These are phyloP conservation scores for Leptinotarsa rubiginosa DNA, from an alignment of 2,888 invertebrate genomes.

Conservation along the genomic window DNA sequence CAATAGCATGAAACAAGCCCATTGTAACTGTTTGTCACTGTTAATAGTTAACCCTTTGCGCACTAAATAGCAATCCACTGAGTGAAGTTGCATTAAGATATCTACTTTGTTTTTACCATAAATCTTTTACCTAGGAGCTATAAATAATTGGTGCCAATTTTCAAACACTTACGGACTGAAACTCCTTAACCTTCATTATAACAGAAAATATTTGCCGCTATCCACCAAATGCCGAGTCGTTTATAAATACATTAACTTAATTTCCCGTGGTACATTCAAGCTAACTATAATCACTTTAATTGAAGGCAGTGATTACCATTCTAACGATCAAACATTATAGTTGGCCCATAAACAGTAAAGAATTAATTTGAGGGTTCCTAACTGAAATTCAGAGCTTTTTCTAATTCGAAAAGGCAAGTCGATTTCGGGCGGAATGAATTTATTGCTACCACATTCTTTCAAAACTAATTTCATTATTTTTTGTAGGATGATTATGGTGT, in stretches of 20 bases:
- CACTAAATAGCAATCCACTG: background rate
- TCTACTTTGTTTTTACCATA: conserved; percentile 21
- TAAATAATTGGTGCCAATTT: conserved; percentile 41
- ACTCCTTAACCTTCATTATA: conserved; percentile 29
- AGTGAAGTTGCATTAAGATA: background rate
- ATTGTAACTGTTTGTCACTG: too few relatives aligned
- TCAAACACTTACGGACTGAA: conserved; percentile 32
- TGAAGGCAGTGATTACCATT: conserved; percentile 35
- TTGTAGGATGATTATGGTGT: background rate
- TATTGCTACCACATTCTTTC: background rate
- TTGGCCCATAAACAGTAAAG: conserved; percentile 16
- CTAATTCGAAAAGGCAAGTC: background rate
- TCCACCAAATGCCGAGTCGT: conserved; percentile 36
- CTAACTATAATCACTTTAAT: conserved; percentile 39
- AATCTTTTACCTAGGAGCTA: conserved; percentile 36
- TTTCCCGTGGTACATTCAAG: conserved; percentile 31
- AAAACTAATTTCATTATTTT: background rate
- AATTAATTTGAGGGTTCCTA: conserved; percentile 12
- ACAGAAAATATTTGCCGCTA: conserved; percentile 20
- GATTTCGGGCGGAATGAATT: background rate
- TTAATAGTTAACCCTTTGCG: background rate
- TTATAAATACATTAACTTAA: conserved; percentile 42
- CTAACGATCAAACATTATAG: conserved; percentile 27
- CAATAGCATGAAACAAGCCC: too few relatives aligned
- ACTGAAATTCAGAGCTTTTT: conserved; percentile 4